These are phyloP conservation scores for Marmota flaviventris DNA, from an alignment of 2,113 vertebrate genomes.

Conservation along the genomic window DNA sequence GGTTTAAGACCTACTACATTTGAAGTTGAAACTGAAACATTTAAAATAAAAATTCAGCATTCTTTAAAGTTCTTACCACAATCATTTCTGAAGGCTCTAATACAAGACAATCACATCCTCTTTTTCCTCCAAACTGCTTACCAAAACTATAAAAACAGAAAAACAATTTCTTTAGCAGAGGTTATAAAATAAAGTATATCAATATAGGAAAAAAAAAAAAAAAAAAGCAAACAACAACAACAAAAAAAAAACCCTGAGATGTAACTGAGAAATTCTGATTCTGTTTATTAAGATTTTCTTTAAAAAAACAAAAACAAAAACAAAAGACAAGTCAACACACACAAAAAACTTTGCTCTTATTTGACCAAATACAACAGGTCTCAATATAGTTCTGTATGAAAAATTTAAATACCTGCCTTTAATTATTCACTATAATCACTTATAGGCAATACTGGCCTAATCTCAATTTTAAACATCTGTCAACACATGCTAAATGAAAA, in stretches of 20 bases:
- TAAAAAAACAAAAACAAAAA: background rate
- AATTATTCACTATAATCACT: constrained; percentile 32
- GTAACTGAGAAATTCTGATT: constrained; percentile 65
- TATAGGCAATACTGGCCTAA: background rate
- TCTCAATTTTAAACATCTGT: constrained; percentile 42
- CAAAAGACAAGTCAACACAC: background rate
- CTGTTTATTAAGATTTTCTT: background rate
- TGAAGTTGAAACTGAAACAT: constrained; percentile 69
- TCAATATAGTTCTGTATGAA: background rate
- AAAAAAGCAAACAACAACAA: background rate
- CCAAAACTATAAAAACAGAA: constrained; percentile 93
- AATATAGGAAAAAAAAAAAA: constrained; percentile 42
- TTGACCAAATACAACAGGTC: background rate
- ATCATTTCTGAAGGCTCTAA: constrained; percentile 99
- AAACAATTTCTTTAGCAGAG: constrained; percentile 81
- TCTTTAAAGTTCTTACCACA: constrained; percentile 93
- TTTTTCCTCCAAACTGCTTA: constrained; percentile 96
- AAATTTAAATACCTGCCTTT: constrained; percentile 26
- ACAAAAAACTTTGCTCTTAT: background rate
- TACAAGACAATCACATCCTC: constrained; percentile 98
- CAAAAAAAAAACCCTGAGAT: background rate
- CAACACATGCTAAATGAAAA: background rate
- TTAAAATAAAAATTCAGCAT: constrained; percentile 72
- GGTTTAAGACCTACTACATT: constrained; percentile 58
- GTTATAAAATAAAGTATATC: constrained; percentile 67